phyloP scores from a whole-genome alignment of 2,888 invertebrate genomes.

The Incurvaria masculella region DNA sequence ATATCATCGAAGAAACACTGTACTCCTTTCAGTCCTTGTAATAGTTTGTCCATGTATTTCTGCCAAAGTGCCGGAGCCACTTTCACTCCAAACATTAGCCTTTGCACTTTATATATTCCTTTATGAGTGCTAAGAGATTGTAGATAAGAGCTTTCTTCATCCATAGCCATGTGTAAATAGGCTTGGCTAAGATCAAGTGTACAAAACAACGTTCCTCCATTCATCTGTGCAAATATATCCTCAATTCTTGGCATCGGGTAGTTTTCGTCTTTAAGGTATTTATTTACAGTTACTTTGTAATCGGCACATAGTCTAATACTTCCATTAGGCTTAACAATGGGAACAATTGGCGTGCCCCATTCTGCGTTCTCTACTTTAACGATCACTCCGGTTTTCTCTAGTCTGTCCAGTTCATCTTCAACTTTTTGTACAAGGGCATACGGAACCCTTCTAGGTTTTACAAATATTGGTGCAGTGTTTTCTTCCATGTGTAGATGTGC shows the following conservation, averaged over 20 bases:
- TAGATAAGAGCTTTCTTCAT: constrained; percentile 9
- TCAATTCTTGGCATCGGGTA: constrained; percentile 11
- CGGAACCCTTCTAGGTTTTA: constrained; percentile 4
- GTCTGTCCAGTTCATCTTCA: constrained; percentile 12
- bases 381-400: constrained; percentile 11
- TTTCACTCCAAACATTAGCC: constrained; percentile 23
- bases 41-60: constrained; percentile 22
- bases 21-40: constrained; percentile 19
- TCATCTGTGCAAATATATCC: constrained; percentile 12
- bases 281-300: no score
- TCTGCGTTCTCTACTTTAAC: constrained; percentile 12
- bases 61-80: constrained; percentile 21
- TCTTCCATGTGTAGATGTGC: not conserved
- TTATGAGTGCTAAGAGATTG: constrained; percentile 20
- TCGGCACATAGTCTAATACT: no score
- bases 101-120: constrained; percentile 21
- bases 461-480: not conserved
- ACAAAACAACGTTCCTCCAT: constrained; percentile 10
- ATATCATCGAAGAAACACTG: constrained; percentile 25
- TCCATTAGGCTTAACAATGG: not conserved
- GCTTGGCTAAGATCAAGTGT: constrained; percentile 12
- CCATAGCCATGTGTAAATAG: constrained; percentile 4
- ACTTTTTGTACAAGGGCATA: constrained; percentile 9
- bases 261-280: constrained; percentile 5
- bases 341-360: constrained; percentile 14